Base-by-base conservation (phyloP, 1,140 invertebrate genomes). In the Cyrtorhinus lividipennis region DNA sequence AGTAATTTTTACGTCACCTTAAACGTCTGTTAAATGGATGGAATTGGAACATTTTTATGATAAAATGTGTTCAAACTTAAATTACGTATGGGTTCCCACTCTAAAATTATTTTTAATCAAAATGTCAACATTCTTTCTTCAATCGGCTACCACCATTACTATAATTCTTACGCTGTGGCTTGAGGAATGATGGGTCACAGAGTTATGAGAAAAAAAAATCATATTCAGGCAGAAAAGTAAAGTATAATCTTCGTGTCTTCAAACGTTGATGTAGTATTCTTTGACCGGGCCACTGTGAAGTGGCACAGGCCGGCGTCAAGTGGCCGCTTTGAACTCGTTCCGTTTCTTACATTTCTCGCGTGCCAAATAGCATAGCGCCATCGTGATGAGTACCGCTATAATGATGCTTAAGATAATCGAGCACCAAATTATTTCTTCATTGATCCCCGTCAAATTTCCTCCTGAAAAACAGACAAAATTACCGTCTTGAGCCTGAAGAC, bases 361-460 rank as follows among this genome's bases (percentile, higher is more conserved):
- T 15, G 85, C 78, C 57, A 89, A 85, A 69, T 87, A 88, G 73
- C 87, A 88, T 1, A 89, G 74, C 0, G 86, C 87, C 64, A 88
- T 85, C 1, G 83, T 85, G 69, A 89, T 89, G 1, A 89, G 77
- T 0, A 89, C 77, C 0, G 82, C 84, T 62, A 89, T 89, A n/a
- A 84, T 84, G 57, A 88, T 84, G 2, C 85, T 85, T 86, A 89
- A 88, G 22, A 85, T 85, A 68, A 89, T 86, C 73, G 85, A 88
- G 67, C 87, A 85, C 86, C 86, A 89, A 68, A 88, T 88, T 66
- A 89, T 88, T 71, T 87, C 86, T 73, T 89, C 87, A 72, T 89
- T 89, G 71, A 89, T 86, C 24, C 86, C 86, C 68, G 83, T n/a
- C n/a, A n/a, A n/a, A n/a, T 85, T 85, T 65, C 83, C 64, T 2